phyloP scores from a whole-genome alignment of 2,797 vertebrate species.

The Trichosurus vulpecula region DNA sequence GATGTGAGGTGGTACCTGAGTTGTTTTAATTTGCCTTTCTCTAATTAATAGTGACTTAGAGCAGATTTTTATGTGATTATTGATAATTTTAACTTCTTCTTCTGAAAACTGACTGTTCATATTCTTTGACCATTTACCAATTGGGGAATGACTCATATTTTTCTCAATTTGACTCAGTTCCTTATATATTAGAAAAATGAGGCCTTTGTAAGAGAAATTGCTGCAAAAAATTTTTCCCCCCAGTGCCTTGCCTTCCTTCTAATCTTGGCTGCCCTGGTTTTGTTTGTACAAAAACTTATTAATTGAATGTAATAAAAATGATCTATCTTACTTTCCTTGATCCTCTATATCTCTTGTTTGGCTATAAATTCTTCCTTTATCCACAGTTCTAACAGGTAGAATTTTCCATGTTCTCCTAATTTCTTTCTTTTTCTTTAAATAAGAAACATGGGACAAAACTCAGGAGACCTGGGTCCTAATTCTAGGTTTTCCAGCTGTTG shows the following conservation, averaged over 20 bases:
- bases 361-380: background rate
- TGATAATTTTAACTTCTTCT: background rate
- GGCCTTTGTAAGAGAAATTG: background rate
- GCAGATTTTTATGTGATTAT: background rate
- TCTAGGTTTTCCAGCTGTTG: background rate
- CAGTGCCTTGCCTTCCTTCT: background rate
- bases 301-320: background rate
- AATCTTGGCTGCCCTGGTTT: background rate
- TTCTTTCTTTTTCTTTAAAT: background rate
- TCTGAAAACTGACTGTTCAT: background rate
- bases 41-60: background rate
- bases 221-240: background rate
- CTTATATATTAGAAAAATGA: background rate
- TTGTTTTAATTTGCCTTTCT: background rate
- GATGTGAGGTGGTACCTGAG: background rate
- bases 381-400: background rate
- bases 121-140: background rate
- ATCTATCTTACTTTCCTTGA: background rate
- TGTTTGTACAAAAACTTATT: background rate
- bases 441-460: background rate
- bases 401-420: background rate
- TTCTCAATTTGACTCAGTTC: background rate
- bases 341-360: background rate
- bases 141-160: background rate
- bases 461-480: background rate